A percentile compares a stretch with the other conserved stretches of the same genome.
Evolutionary conservation across 2,113 vertebrate species (phyloP).

Genomic region (Lampris incognitus): DNA sequence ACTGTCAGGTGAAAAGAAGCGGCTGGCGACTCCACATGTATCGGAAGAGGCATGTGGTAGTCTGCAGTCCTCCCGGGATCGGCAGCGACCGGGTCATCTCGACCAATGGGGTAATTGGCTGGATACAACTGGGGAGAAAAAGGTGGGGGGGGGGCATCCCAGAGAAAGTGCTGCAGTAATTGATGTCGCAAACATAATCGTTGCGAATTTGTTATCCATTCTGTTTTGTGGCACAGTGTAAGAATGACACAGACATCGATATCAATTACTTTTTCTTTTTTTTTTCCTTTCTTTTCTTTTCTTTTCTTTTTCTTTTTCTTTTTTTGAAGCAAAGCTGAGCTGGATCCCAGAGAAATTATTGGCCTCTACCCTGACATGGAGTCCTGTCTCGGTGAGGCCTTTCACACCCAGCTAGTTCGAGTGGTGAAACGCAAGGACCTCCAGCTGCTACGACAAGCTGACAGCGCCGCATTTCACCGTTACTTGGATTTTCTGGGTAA

Average conservation of each 20-base stretch:
- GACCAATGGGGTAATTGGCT: no score
- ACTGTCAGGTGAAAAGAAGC: no score
- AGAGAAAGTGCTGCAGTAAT: background rate
- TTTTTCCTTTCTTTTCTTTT: background rate
- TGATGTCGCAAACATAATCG: no score
- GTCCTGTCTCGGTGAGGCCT: conserved; percentile 38
- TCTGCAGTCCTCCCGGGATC: no score
- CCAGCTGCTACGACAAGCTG: conserved; percentile 45
- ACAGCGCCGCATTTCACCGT: conserved; percentile 52
- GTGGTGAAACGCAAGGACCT: conserved; percentile 61
- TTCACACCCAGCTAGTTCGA: conserved; percentile 52
- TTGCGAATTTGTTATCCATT: background rate
- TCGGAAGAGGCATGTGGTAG: no score
- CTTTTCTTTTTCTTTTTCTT: background rate
- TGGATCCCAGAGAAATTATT: conserved; percentile 80
- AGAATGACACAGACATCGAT: conserved; percentile 30
- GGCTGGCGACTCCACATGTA: no score
- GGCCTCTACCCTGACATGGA: conserved; percentile 62
- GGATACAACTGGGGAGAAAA: no score
- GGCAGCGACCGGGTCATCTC: no score
- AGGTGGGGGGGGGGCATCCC: background rate
- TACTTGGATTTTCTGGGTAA: conserved; percentile 72
- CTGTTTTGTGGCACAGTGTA: background rate
- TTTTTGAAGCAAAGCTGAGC: conserved; percentile 64
- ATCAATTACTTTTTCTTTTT: background rate